phyloP scores from a whole-genome alignment of 2,113 vertebrate genomes.

The Empidonax alnorum region DNA sequence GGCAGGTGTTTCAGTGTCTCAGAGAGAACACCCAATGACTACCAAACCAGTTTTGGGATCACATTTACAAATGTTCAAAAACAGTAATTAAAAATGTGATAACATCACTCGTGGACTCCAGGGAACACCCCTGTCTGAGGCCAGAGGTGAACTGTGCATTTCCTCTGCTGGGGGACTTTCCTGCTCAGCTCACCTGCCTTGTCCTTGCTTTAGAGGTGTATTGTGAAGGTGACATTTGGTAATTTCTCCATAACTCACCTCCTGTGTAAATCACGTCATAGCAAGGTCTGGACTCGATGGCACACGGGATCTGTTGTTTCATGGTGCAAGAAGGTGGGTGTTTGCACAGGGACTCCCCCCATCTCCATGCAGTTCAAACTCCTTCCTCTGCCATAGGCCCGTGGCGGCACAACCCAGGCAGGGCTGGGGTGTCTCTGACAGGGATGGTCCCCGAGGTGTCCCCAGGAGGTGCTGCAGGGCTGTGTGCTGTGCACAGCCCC shows the following conservation, averaged over 20 bases:
- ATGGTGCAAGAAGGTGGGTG: background rate
- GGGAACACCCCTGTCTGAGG: background rate
- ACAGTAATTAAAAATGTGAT: background rate
- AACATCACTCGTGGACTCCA: background rate
- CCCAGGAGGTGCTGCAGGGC: background rate
- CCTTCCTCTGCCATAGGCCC: background rate
- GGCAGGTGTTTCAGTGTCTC: background rate
- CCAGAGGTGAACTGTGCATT: background rate
- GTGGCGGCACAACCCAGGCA: background rate
- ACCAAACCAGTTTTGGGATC: background rate
- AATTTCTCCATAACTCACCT: background rate
- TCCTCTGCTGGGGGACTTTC: background rate
- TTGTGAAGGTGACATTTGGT: background rate
- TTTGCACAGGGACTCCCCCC: background rate
- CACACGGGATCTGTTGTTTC: background rate
- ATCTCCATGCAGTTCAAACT: background rate
- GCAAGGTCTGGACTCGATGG: fast-evolving
- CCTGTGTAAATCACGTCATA: fast-evolving
- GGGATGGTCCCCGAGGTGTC: fast-evolving
- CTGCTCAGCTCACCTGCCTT: background rate
- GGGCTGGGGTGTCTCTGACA: background rate
- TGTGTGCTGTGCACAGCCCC: background rate
- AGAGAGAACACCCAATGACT: background rate
- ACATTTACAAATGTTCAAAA: background rate
- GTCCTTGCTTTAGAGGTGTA: background rate